Percentiles rank a stretch among this genome's conserved stretches.
Evolutionary conservation across 2,797 vertebrate genomes (phyloP).

Genomic region (Micropoecilia bifurca): DNA sequence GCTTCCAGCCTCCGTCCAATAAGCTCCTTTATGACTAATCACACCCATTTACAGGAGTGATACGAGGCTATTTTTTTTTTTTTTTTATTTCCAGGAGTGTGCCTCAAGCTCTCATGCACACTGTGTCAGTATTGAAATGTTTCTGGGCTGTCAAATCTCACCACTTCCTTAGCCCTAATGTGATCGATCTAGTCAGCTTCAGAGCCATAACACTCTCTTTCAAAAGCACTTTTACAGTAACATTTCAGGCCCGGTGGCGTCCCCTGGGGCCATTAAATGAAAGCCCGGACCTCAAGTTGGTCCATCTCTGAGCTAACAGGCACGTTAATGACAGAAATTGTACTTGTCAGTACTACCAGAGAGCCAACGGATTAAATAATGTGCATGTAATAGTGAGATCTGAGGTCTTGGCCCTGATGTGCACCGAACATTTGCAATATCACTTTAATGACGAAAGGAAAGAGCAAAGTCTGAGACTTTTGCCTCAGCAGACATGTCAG

Average conservation of each 20-base stretch:
- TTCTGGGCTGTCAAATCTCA: slow-evolving; percentile 78
- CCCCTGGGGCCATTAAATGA: slow-evolving; percentile 76
- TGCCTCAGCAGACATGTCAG: slow-evolving; percentile 75
- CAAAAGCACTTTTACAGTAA: slow-evolving; percentile 75
- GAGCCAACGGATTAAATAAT: slow-evolving; percentile 81
- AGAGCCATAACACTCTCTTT: slow-evolving; percentile 70
- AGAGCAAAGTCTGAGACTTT: slow-evolving; percentile 62
- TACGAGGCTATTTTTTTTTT: slow-evolving; percentile 60
- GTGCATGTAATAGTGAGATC: slow-evolving; percentile 78
- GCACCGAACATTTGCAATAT: slow-evolving; percentile 77
- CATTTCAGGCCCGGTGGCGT: slow-evolving; percentile 79
- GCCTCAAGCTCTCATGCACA: slow-evolving; percentile 69
- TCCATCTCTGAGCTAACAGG: slow-evolving; percentile 73
- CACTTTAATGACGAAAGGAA: slow-evolving; percentile 75
- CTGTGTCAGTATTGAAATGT: slow-evolving; percentile 80
- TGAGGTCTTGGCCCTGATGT: slow-evolving; percentile 78
- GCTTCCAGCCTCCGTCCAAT: slow-evolving; percentile 81
- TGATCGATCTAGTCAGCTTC: slow-evolving; percentile 74
- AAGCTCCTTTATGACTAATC: slow-evolving; percentile 83
- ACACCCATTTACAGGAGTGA: slow-evolving; percentile 82
- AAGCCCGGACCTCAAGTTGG: slow-evolving; percentile 74
- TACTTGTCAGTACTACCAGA: slow-evolving; percentile 76
- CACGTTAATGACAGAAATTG: slow-evolving; percentile 78
- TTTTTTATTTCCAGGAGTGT: slow-evolving; percentile 65
- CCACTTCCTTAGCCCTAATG: slow-evolving; percentile 78